Conservation (phyloP, 2,797 vertebrate genomes). For the Psittacula derbiana region DNA sequence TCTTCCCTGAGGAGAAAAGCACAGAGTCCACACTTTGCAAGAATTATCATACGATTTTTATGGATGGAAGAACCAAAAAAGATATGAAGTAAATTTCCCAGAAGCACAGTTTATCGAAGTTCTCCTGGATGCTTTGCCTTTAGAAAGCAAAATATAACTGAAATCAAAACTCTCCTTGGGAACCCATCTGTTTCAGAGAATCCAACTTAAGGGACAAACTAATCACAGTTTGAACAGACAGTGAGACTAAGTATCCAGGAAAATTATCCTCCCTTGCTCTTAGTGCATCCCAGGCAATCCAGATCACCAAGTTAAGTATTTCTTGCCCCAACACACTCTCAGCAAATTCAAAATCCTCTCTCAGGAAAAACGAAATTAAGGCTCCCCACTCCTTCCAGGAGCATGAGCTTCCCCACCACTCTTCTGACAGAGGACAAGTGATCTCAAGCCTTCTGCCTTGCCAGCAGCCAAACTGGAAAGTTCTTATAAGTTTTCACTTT, state of each 20-base stretch:
- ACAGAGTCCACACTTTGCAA: background rate
- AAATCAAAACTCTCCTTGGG: background rate
- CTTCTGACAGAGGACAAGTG: background rate
- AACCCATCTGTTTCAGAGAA: background rate
- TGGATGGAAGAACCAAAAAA: background rate
- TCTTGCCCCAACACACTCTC: background rate
- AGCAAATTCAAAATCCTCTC: background rate
- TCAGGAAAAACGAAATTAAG: background rate
- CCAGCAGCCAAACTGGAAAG: background rate
- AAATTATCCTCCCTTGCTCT: background rate
- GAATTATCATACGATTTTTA: background rate
- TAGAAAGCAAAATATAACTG: background rate
- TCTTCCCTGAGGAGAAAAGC: background rate
- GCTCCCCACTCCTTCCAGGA: background rate
- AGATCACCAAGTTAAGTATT: background rate
- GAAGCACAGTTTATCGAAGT: background rate
- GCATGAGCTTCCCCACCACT: background rate
- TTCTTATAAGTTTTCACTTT: background rate
- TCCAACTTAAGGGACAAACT: background rate
- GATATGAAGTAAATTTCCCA: background rate
- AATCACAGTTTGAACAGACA: background rate
- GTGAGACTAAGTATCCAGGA: background rate
- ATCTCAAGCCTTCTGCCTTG: background rate
- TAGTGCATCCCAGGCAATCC: background rate
- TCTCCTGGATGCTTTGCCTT: background rate